Conservation (phyloP, 2,113 vertebrate genomes). For the Gallinago jamesoni region DNA sequence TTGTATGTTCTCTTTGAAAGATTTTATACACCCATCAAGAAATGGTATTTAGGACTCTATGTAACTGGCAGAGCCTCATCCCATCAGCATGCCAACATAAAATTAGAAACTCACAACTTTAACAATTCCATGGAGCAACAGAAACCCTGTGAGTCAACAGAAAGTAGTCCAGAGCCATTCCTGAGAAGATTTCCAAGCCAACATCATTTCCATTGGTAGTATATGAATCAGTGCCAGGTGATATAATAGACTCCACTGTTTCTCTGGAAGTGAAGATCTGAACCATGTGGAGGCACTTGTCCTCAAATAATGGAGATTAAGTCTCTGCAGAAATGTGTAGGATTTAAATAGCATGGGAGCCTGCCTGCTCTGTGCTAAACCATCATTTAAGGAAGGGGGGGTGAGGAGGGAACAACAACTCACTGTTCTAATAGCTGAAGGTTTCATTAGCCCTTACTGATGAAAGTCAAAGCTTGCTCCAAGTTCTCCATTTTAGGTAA, state of each 20-base stretch:
- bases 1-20: background rate
- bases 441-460: background rate
- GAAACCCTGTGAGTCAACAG: conserved; percentile 41
- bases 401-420: background rate
- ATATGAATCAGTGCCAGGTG: conserved; percentile 54
- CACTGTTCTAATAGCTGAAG: background rate
- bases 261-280: conserved; percentile 33
- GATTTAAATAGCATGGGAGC: background rate
- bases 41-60: conserved; percentile 29
- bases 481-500: conserved; percentile 66
- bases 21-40: background rate
- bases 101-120: conserved; percentile 49
- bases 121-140: conserved; percentile 25
- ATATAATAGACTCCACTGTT: background rate
- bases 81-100: conserved; percentile 3
- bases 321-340: background rate
- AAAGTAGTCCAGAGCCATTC: conserved; percentile 26
- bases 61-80: conserved; percentile 48
- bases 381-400: background rate
- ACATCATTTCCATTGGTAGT: conserved; percentile 25
- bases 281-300: conserved; percentile 14
- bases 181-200: conserved; percentile 37
- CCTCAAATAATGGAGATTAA: background rate
- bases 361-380: background rate
- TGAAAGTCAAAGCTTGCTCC: background rate